Percentiles rank a stretch among this genome's conserved stretches.
phyloP scores from a whole-genome alignment of 2,113 vertebrate genomes.

The Daubentonia madagascariensis region DNA sequence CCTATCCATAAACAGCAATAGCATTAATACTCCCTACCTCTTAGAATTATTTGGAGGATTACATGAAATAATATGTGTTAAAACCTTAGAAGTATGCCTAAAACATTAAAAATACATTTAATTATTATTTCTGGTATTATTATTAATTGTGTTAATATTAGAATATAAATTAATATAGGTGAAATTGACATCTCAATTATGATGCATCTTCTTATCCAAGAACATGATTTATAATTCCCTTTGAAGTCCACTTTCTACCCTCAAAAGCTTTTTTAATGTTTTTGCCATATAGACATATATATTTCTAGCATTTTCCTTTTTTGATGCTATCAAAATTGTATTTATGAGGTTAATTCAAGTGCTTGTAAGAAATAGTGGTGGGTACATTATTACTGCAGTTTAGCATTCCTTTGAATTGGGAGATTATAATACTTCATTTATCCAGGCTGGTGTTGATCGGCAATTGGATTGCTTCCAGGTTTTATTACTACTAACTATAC shows the following conservation, averaged over 20 bases:
- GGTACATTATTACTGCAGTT: neutral
- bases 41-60: neutral
- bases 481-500: neutral
- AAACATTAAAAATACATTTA: neutral
- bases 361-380: neutral
- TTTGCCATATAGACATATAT: neutral
- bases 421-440: neutral
- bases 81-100: neutral
- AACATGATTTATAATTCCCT: neutral
- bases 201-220: neutral
- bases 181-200: neutral
- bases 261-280: neutral
- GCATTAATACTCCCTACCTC: neutral
- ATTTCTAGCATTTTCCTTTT: neutral
- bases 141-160: neutral
- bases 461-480: neutral
- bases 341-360: neutral
- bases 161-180: neutral
- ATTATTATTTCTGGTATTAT: neutral
- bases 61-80: neutral
- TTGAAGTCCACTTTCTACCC: neutral
- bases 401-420: neutral
- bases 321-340: neutral
- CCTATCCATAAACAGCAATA: neutral
- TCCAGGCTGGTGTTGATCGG: neutral